A percentile compares a stretch with the other conserved stretches of the same genome.
These are phyloP conservation scores for Maniola hyperantus DNA, from an alignment of 2,888 invertebrate species.

Conservation along the genomic window DNA sequence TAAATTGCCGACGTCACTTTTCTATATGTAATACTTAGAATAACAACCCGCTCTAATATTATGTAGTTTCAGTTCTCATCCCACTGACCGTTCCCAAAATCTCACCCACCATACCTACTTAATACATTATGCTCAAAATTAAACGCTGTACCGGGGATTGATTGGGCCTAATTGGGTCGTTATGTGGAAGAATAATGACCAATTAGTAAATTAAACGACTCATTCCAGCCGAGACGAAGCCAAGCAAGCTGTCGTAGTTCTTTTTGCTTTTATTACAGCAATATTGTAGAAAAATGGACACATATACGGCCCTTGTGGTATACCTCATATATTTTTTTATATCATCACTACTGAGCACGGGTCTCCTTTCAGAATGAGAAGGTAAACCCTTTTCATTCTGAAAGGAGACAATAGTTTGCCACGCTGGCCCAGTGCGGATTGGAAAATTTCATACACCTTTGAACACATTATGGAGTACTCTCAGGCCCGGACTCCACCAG, in stretches of 20 bases:
- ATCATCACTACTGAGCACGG: too few species aligned
- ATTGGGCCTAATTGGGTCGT: constrained; percentile 77
- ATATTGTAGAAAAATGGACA: constrained; percentile 39
- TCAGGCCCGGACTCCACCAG: too few species aligned
- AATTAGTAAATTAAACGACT: constrained; percentile 74
- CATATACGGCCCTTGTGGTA: constrained; percentile 36
- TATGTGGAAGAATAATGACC: constrained; percentile 72
- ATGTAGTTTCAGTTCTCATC: constrained; percentile 18
- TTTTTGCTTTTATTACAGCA: constrained; percentile 48
- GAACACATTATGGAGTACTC: too few species aligned
- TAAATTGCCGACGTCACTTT: too few species aligned
- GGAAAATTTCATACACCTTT: too few species aligned
- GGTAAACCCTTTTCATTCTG: too few species aligned
- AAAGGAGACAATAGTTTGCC: too few species aligned
- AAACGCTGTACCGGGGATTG: constrained; percentile 69
- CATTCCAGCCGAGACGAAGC: constrained; percentile 53
- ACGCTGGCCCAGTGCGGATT: too few species aligned
- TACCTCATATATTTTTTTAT: constrained; percentile 18
- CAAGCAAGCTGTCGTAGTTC: constrained; percentile 50
- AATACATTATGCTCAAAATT: constrained; percentile 51
- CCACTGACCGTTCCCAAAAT: constrained; percentile 44
- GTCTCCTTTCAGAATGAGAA: too few species aligned
- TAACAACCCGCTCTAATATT: too few species aligned
- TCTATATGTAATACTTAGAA: too few species aligned
- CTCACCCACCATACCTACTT: constrained; percentile 39